phyloP scores from a whole-genome alignment of 2,797 vertebrate genomes.

The Varecia variegata region DNA sequence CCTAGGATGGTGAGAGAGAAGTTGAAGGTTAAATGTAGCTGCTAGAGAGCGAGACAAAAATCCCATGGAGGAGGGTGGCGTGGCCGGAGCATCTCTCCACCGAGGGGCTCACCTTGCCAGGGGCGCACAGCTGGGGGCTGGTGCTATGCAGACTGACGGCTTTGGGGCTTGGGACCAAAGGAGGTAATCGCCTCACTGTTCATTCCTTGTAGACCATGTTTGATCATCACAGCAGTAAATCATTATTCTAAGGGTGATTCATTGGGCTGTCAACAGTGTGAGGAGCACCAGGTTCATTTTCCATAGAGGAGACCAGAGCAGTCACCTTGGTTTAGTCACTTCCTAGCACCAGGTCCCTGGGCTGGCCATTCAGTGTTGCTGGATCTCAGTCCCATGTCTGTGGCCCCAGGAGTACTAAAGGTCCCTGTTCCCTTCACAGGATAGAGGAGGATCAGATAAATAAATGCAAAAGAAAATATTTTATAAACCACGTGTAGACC shows the following conservation, averaged over 20 bases:
- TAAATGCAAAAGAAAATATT: background rate
- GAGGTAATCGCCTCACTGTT: background rate
- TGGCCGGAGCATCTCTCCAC: background rate
- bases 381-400: background rate
- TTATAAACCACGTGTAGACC: background rate
- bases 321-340: background rate
- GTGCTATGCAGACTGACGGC: background rate
- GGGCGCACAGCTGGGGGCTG: accelerated
- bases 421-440: background rate
- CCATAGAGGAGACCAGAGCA: background rate
- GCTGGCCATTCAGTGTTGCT: background rate
- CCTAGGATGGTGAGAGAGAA: background rate
- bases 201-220: background rate
- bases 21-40: background rate
- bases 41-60: background rate
- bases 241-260: background rate
- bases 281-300: background rate
- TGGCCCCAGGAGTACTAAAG: background rate
- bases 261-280: background rate
- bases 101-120: background rate
- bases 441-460: background rate
- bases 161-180: background rate
- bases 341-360: background rate
- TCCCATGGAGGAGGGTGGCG: background rate
- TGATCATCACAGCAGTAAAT: background rate